Conservation (phyloP, 2,888 invertebrate species). For the Drosophila antonietae region DNA sequence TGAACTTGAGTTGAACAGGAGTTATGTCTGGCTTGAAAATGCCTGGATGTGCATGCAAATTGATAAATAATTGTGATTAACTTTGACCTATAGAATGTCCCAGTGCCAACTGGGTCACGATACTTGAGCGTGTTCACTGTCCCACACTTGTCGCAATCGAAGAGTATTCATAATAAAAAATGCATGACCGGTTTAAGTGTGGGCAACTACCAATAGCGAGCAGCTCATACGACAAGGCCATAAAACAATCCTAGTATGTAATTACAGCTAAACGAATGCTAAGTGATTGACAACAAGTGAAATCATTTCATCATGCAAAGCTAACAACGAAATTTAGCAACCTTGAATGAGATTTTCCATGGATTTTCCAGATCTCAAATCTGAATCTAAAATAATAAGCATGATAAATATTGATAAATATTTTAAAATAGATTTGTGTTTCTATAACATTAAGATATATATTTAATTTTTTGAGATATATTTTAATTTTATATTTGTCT, state of each 20-base stretch:
- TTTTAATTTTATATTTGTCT: too few relatives aligned
- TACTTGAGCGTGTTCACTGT: slow-evolving; percentile 3
- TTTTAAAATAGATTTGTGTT: too few relatives aligned
- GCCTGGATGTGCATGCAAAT: not conserved
- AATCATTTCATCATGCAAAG: not conserved
- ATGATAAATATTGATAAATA: too few relatives aligned
- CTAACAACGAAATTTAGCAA: not conserved
- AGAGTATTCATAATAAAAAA: slow-evolving; percentile 19
- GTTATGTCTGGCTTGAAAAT: not conserved
- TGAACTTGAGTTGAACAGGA: not conserved
- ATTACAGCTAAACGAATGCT: slow-evolving; percentile 14
- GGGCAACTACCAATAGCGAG: not conserved
- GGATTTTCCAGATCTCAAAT: not conserved
- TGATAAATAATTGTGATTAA: slow-evolving; percentile 5
- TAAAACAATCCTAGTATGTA: slow-evolving; percentile 2
- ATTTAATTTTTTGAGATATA: too few relatives aligned
- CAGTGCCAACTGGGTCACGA: slow-evolving; percentile 1
- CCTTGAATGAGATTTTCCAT: not conserved
- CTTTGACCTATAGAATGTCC: slow-evolving; percentile 38
- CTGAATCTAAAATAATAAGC: not conserved
- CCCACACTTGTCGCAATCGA: slow-evolving; percentile 14
- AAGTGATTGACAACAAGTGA: slow-evolving; percentile 9
- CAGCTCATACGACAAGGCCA: slow-evolving; percentile 9
- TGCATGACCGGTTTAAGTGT: slow-evolving; percentile 14
- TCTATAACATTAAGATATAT: too few relatives aligned